These are phyloP conservation scores for Pocillopora grandis DNA, from an alignment of 92 coral and sea anemone genomes.

Conservation along the genomic window DNA sequence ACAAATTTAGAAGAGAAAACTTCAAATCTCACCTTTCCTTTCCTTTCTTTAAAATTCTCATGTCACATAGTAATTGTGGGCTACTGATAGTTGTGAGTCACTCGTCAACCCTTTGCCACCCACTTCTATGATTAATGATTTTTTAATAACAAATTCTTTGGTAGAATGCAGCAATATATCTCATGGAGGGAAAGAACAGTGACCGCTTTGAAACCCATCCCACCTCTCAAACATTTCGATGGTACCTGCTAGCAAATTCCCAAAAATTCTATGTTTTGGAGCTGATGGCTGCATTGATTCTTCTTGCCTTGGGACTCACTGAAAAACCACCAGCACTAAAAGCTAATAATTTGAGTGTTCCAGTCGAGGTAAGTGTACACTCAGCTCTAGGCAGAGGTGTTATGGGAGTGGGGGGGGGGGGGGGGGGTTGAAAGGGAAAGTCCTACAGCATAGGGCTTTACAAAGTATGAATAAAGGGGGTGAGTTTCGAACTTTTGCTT, in stretches of 20 bases:
- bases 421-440: too few species aligned
- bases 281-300: slow-evolving; percentile 72
- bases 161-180: slow-evolving; percentile 91
- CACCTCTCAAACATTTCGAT: slow-evolving; percentile 58
- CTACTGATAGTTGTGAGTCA: too few species aligned
- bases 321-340: slow-evolving; percentile 71
- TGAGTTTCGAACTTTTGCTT: too few species aligned
- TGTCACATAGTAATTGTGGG: too few species aligned
- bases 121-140: too few species aligned
- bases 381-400: background rate
- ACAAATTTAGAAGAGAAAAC: too few species aligned
- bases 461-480: too few species aligned
- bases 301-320: slow-evolving; percentile 75
- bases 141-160: background rate
- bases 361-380: slow-evolving; percentile 59
- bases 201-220: slow-evolving; percentile 91
- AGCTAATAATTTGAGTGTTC: slow-evolving; percentile 35
- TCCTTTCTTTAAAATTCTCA: too few species aligned
- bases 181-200: slow-evolving; percentile 91
- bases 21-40: too few species aligned
- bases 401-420: background rate
- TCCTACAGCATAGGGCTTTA: too few species aligned
- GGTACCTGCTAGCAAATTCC: slow-evolving; percentile 84
- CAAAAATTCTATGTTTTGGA: slow-evolving; percentile 77
- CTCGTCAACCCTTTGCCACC: too few species aligned